A percentile compares a stretch with the other conserved stretches of the same genome.
Conservation (phyloP, 2,113 vertebrate genomes). For the Pterocles gutturalis region DNA sequence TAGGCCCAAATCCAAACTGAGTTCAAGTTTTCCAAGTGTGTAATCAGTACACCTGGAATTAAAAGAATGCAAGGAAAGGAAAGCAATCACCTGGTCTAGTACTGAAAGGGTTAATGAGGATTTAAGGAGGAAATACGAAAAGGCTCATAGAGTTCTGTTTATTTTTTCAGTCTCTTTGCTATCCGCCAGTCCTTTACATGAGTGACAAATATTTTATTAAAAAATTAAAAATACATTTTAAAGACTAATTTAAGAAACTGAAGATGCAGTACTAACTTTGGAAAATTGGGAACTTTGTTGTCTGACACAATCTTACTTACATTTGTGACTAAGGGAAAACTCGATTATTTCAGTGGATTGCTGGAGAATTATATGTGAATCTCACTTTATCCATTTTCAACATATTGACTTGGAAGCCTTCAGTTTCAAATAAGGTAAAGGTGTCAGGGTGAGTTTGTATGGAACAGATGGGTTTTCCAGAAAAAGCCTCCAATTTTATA, state of each 20-base stretch:
- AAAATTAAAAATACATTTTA: constrained; percentile 7
- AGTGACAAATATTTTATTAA: not conserved
- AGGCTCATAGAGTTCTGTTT: not conserved
- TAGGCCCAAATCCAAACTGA: not conserved
- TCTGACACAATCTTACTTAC: not conserved
- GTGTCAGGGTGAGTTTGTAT: constrained; percentile 21
- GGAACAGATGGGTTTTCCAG: constrained; percentile 31
- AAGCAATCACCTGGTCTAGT: not conserved
- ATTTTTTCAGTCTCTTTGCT: not conserved
- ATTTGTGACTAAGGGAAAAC: not conserved
- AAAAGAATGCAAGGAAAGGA: not conserved
- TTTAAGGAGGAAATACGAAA: not conserved
- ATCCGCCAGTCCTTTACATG: not conserved
- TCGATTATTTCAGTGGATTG: not conserved
- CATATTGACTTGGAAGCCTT: constrained; percentile 7
- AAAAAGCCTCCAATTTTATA: not conserved
- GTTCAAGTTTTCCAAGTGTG: not conserved
- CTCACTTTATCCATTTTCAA: not conserved
- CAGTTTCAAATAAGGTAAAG: constrained; percentile 9
- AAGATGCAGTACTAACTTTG: not conserved
- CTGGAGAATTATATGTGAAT: not conserved
- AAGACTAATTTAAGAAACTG: not conserved
- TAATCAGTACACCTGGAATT: not conserved
- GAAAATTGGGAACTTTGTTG: not conserved
- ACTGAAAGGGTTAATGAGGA: not conserved